Conservation (phyloP, 2,888 invertebrate species). For the Dicranocentrus wangi region DNA sequence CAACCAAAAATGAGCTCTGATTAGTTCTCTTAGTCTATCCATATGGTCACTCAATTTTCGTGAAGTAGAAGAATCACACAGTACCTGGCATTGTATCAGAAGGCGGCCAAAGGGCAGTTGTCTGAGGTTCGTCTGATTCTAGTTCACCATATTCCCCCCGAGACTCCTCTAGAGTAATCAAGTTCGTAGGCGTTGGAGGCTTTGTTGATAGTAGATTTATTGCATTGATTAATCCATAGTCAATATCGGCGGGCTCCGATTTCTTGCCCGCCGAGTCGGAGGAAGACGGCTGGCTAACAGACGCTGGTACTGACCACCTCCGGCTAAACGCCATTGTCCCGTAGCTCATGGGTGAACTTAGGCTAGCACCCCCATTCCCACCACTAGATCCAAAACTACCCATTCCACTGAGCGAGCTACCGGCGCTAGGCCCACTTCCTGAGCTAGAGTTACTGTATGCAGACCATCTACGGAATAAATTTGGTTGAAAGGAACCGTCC, state of each 20-base stretch:
- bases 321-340: slow-evolving; percentile 55
- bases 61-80: too few relatives aligned
- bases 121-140: slow-evolving; percentile 64
- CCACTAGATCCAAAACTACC: slow-evolving; percentile 44
- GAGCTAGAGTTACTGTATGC: slow-evolving; percentile 70
- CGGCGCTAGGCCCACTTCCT: slow-evolving; percentile 57
- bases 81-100: slow-evolving; percentile 72
- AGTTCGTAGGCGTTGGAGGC: slow-evolving; percentile 66
- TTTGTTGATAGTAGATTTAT: slow-evolving; percentile 72
- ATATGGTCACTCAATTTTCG: too few relatives aligned
- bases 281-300: slow-evolving; percentile 64
- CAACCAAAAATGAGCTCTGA: neutral
- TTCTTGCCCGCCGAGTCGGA: slow-evolving; percentile 66
- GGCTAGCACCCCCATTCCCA: slow-evolving; percentile 49
- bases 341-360: slow-evolving; percentile 45
- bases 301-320: slow-evolving; percentile 72
- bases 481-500: slow-evolving; percentile 69
- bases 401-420: slow-evolving; percentile 49
- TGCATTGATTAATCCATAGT: slow-evolving; percentile 72
- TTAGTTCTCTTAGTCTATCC: too few relatives aligned
- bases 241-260: slow-evolving; percentile 64
- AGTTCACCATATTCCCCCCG: slow-evolving; percentile 67
- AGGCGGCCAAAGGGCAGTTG: slow-evolving; percentile 71
- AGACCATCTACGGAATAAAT: slow-evolving; percentile 72
- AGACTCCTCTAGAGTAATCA: slow-evolving; percentile 66